Evolutionary conservation across 1,140 invertebrate genomes (phyloP), one percentile per base, ranked within the genome.

Genomic region (Lineus longissimus): DNA sequence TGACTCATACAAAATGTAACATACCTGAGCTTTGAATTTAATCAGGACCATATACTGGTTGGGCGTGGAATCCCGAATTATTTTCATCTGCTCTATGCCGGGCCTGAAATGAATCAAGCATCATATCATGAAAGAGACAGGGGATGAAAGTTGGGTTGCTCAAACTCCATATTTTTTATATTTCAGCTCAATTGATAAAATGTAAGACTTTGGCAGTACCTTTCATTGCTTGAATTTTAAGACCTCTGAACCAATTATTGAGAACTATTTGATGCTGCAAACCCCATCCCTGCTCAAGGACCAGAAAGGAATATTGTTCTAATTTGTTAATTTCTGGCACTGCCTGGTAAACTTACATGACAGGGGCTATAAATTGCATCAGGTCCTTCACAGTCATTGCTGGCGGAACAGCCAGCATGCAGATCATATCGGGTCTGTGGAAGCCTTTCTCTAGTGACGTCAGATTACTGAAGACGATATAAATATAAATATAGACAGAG

Each of bases 41-140:
- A 98, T 82, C 2, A 98, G 80, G 31, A 93, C 91, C 95, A 99
- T 97, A 73, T 98, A 99, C 74, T 97, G 94, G 83, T 98, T 98
- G 2, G 94, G 94, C 23, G 85, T 83, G 25, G 87, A 87, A 70
- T 88, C 86, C 45, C 93, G 85, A 40, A 99, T 88, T 55, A 99
- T 94, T 69, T 94, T 87, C 70, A 98, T 92, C 78, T 95, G 89
- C 70, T 91, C 87, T 58, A 98, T 93, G 70, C 92, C 89, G 63
- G 88, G 84, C 77, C 94, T 84, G 59, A 27, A 78, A 74, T 58
- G 54, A 56, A 60, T 45, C 55, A 65, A 55, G 30, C 25, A 51
- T 4, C 17, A 2, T n/a, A n/a, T n/a, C n/a, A n/a, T n/a, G n/a
- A n/a, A n/a, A n/a, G n/a, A n/a, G 30, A n/a, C 2, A 43, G n/a